Base-by-base conservation (phyloP, 2,888 invertebrate species). In the Quadriops clusia region DNA sequence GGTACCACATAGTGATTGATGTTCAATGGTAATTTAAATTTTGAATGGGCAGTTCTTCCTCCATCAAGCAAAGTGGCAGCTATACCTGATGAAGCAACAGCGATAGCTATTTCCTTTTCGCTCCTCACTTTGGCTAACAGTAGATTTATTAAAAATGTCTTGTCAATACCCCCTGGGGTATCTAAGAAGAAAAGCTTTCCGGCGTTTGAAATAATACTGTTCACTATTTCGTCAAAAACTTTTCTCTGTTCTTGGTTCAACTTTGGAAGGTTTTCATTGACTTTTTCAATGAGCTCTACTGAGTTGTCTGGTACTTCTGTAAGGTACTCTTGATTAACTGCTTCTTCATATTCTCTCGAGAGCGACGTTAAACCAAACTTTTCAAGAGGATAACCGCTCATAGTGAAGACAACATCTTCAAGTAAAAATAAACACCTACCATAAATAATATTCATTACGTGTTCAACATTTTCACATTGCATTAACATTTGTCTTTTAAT, bases 31-130 rank as follows among this genome's bases (percentile, higher is more conserved):
- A 56, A 33, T 28, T 55, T 54, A 4, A 59, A 44, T 14, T 42
- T 34, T 5, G 50, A 50, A 43, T 59, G 56, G 7, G 50, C 49
- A 15, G 53, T 60, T 36, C 47, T 20, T 9, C 42, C 44, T 20
- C 49, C 46, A 20, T 46, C 42, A 11, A 64, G 35, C 9, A 62
- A 40, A 15, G 53, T 58, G 4, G 59, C 55, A 16, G 57, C 58
- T 33, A 63, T 62, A 4, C 58, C 58, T 7, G 57, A 58, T 21
- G 54, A 60, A 5, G 60, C 60, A 17, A 61, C 36, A 5, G 56
- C 51, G 17, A 62, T 28, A 12, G 54, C 55, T 18, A 56, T 51
- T 2, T 40, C 33, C 32, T 42, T 42, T 34, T 46, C 33, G 16
- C 42, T 41, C 32, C 53, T 41, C 28, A 58, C 41, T 32, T 42